Conservation (phyloP, 2,113 vertebrate species). For the Siniperca chuatsi region DNA sequence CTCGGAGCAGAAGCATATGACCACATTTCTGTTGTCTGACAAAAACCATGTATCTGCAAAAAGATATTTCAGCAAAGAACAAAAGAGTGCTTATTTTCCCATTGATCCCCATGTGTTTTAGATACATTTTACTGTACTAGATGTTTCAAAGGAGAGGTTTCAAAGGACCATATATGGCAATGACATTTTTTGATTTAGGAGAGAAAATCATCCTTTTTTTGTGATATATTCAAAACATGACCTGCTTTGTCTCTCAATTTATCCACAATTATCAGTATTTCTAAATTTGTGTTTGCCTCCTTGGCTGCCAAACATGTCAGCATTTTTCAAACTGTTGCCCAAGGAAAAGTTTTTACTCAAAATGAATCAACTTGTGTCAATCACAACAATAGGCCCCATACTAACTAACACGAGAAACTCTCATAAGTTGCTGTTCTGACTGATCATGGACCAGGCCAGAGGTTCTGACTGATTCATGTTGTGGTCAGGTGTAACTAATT, state of each 20-base stretch:
- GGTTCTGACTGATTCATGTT: neutral
- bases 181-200: neutral
- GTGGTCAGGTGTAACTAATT: neutral
- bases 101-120: conserved; percentile 36
- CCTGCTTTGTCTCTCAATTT: neutral
- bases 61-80: conserved; percentile 39
- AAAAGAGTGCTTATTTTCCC: conserved; percentile 7
- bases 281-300: neutral
- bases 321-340: conserved; percentile 7
- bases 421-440: neutral
- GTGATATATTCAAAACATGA: neutral
- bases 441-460: neutral
- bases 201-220: neutral
- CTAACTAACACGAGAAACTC: neutral
- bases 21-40: conserved; percentile 55
- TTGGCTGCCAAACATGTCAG: neutral
- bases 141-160: conserved; percentile 4
- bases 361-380: conserved; percentile 6
- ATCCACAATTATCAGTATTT: neutral
- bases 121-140: neutral
- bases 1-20: conserved; percentile 62
- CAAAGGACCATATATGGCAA: neutral
- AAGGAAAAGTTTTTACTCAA: neutral
- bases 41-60: conserved; percentile 43
- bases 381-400: neutral